Base-by-base conservation (phyloP, 2,888 invertebrate species). In the Eristalis tenax region DNA sequence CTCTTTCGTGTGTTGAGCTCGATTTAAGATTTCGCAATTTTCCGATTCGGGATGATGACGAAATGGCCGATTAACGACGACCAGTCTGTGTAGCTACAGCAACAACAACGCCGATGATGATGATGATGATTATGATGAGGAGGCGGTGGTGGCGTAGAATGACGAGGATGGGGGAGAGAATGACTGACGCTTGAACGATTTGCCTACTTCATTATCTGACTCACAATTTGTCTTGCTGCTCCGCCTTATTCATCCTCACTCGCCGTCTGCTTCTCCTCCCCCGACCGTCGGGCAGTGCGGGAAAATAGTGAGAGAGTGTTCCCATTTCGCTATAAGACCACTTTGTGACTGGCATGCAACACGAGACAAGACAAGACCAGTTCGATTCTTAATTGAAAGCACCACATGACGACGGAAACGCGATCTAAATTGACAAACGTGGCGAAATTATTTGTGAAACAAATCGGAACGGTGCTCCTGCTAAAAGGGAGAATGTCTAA, bases 171-270 rank as follows among this genome's bases (percentile, higher is more conserved):
- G 18, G 43, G 43, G 43, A 18, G 43, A 65, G 22, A 26, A 32
- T 78, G 77, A 75, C 70, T 82, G 82, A 86, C 82, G 78, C 74
- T 74, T 86, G 82, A 86, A 86, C 74, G 82, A 86, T 82, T 86
- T 78, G 74, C 74, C 74, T 86, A 86, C 82, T 86, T 82, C 75
- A 82, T 86, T 82, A 82, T 82, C 69, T 82, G 78, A 86, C 74
- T 86, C 86, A 86, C 70, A 75, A 78, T 61, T 65, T 73, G 69
- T 65, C 18, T 38, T 35, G 22, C 64, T 38, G 22, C 64, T 38
- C 38, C 63, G 35, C 35, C 35, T n/a, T 10, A 18, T 64, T 10
- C n/a, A 26, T 26, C 26, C 26, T 2, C 26, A 26, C 22, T 15
- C 38, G 18, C n/a, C 32, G 4, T 18, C 32, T 77, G 35, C 23